A percentile compares a stretch with the other conserved stretches of the same genome.
phyloP scores from a whole-genome alignment of 2,888 invertebrate species.

The Oconnorella tubifera region DNA sequence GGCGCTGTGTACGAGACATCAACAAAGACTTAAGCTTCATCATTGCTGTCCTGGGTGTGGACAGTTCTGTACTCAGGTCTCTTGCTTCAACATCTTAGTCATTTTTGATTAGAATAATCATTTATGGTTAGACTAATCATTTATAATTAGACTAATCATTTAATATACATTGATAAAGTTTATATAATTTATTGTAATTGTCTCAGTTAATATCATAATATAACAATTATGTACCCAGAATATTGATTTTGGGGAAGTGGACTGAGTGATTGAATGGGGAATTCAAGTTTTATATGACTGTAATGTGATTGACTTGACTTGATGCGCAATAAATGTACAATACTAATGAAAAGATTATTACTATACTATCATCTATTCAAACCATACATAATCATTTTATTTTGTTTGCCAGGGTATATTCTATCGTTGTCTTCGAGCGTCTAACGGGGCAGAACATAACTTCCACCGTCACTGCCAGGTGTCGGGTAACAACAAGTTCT shows the following conservation, averaged over 20 bases:
- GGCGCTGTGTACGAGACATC: conserved; percentile 75
- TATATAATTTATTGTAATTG: too few relatives aligned
- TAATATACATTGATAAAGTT: too few relatives aligned
- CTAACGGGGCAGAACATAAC: conserved; percentile 62
- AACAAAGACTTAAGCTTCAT: conserved; percentile 71
- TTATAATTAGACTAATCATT: too few relatives aligned
- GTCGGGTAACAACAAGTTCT: conserved; percentile 57
- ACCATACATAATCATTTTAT: background rate
- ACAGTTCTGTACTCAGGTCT: conserved; percentile 70
- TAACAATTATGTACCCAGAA: too few relatives aligned
- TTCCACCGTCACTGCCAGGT: conserved; percentile 77
- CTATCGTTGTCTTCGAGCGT: conserved; percentile 66
- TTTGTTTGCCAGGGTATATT: conserved; percentile 68
- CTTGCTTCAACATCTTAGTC: background rate
- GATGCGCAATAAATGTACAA: too few relatives aligned
- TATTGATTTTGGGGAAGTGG: too few relatives aligned
- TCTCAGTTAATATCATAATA: too few relatives aligned
- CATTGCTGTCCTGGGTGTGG: conserved; percentile 89
- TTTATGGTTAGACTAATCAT: background rate
- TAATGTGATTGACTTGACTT: too few relatives aligned
- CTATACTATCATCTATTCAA: too few relatives aligned
- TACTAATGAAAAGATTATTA: too few relatives aligned
- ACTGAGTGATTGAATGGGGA: too few relatives aligned
- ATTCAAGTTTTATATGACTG: too few relatives aligned
- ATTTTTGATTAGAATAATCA: background rate